These are phyloP conservation scores for Chelidonichthys spinosus DNA, from an alignment of 2,797 vertebrate species.

Conservation along the genomic window DNA sequence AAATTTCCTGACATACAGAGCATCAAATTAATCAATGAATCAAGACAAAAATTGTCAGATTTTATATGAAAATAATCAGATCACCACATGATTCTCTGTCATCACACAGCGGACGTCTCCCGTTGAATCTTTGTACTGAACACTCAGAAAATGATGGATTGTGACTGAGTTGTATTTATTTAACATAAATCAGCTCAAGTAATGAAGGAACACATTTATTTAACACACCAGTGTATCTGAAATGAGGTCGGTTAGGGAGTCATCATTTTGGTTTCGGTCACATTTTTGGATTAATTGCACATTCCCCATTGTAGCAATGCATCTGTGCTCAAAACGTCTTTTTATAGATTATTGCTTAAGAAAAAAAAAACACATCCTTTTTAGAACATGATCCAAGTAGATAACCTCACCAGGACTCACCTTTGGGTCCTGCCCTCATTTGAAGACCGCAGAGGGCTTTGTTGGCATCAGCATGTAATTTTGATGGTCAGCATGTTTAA, in stretches of 20 bases:
- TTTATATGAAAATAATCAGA: not conserved
- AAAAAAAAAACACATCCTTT: not conserved
- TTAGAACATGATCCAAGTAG: not conserved
- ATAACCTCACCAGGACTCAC: slow-evolving; percentile 18
- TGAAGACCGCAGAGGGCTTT: slow-evolving; percentile 27
- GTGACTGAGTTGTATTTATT: not conserved
- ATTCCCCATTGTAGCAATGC: not conserved
- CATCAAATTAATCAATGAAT: not conserved
- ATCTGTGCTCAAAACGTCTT: not conserved
- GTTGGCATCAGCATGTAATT: slow-evolving; percentile 41
- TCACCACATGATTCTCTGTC: not conserved
- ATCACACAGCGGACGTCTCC: not conserved
- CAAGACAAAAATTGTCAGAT: not conserved
- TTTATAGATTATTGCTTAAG: not conserved
- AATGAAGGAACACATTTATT: not conserved
- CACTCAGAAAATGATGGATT: not conserved
- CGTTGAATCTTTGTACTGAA: not conserved
- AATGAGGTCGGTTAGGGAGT: not conserved
- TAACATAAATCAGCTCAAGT: not conserved
- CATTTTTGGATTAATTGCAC: not conserved
- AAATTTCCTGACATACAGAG: not conserved
- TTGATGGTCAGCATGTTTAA: slow-evolving; percentile 48
- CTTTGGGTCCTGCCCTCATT: slow-evolving; percentile 21
- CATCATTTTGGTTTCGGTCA: not conserved
- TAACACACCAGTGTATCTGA: not conserved